A percentile compares a stretch with the other conserved stretches of the same genome.
Evolutionary conservation across 2,797 vertebrate genomes (phyloP).

Genomic region (Eulemur albifrons): DNA sequence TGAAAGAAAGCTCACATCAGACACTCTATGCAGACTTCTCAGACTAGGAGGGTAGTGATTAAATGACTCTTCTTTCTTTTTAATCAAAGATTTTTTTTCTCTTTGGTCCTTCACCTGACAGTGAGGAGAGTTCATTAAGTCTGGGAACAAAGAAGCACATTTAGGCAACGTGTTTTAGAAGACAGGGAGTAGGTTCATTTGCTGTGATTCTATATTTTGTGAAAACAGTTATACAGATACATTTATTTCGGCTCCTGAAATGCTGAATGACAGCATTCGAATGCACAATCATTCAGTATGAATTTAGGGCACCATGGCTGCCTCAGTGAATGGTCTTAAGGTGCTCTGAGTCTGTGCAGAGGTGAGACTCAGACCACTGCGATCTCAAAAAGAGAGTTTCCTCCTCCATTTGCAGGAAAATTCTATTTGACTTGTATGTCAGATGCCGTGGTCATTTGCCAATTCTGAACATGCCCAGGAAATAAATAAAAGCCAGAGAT

Average conservation of each 20-base stretch:
- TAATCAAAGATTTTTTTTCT: background rate
- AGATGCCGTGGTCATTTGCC: background rate
- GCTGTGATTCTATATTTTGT: background rate
- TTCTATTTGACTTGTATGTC: background rate
- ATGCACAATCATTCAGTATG: background rate
- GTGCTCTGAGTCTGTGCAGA: background rate
- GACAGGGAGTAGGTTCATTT: background rate
- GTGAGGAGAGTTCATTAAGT: background rate
- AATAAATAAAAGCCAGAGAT: background rate
- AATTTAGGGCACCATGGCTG: too few species aligned
- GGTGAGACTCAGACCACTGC: background rate
- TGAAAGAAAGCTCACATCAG: background rate
- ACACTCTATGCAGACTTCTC: background rate
- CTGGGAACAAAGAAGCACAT: background rate
- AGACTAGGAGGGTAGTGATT: background rate
- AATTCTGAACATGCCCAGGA: background rate
- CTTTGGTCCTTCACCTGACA: background rate
- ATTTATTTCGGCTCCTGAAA: background rate
- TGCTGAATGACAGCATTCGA: background rate
- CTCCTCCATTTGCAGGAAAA: background rate
- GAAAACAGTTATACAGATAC: background rate
- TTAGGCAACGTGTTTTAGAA: background rate
- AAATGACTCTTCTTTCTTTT: slow-evolving; percentile 16
- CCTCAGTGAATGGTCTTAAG: background rate
- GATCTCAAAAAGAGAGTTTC: background rate